Evolutionary conservation across 2,113 vertebrate species (phyloP).

Genomic region (Chaetops frenatus): DNA sequence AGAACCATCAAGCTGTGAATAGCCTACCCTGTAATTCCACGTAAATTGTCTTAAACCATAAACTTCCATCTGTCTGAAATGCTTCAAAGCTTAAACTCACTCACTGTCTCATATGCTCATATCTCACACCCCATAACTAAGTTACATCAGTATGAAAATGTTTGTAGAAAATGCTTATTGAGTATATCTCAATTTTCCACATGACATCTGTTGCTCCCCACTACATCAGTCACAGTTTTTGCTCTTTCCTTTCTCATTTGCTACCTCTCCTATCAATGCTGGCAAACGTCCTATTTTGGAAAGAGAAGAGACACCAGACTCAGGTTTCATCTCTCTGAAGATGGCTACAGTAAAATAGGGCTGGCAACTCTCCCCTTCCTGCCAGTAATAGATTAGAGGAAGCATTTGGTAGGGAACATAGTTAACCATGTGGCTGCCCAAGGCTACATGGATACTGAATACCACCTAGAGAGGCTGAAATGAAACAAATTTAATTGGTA

Average conservation of each 20-base stretch:
- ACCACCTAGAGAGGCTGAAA: not conserved
- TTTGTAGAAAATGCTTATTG: constrained; percentile 57
- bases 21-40: constrained; percentile 39
- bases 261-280: constrained; percentile 17
- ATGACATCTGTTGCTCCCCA: constrained; percentile 58
- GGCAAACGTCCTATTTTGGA: not conserved
- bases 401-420: not conserved
- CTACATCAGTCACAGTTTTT: constrained; percentile 47
- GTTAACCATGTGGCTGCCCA: not conserved
- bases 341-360: not conserved
- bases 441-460: not conserved
- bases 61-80: constrained; percentile 56
- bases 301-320: not conserved
- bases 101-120: constrained; percentile 46
- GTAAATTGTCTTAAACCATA: constrained; percentile 44
- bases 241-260: constrained; percentile 40
- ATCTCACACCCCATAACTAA: constrained; percentile 58
- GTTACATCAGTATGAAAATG: constrained; percentile 51
- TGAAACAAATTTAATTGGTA: not conserved
- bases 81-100: constrained; percentile 26
- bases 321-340: not conserved
- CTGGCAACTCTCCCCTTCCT: not conserved
- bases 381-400: not conserved
- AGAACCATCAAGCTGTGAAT: constrained; percentile 49
- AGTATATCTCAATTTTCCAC: constrained; percentile 52